Evolutionary conservation across 2,113 vertebrate genomes (phyloP).

Genomic region (Solea solea): DNA sequence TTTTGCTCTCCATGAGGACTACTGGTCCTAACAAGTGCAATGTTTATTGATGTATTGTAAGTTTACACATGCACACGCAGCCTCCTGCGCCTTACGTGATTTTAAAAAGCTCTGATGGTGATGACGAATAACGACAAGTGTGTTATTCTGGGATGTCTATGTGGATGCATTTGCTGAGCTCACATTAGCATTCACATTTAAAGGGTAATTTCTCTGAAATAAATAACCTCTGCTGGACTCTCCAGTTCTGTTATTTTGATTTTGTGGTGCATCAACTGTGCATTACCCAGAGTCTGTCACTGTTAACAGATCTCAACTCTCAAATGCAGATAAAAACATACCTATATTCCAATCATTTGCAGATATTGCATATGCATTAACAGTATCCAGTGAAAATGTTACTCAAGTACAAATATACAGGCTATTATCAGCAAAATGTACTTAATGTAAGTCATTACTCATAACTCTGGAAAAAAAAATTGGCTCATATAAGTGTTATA

Average conservation of each 20-base stretch:
- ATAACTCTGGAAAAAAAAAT: not conserved
- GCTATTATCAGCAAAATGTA: not conserved
- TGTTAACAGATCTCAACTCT: too few relatives aligned
- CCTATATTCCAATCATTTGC: too few relatives aligned
- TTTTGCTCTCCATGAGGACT: too few relatives aligned
- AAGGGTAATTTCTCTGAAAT: too few relatives aligned
- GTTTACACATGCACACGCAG: not conserved
- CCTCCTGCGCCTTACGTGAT: conserved; percentile 50
- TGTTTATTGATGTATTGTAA: too few relatives aligned
- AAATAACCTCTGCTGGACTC: too few relatives aligned
- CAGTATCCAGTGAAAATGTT: not conserved
- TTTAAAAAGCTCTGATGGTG: conserved; percentile 36
- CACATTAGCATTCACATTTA: not conserved
- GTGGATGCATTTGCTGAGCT: not conserved
- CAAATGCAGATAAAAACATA: not conserved
- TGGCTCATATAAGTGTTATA: not conserved
- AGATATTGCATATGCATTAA: not conserved
- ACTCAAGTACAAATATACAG: not conserved
- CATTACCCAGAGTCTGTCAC: too few relatives aligned
- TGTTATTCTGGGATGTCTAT: conserved; percentile 1
- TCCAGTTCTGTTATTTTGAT: too few relatives aligned
- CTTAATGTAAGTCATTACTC: not conserved
- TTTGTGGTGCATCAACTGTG: too few relatives aligned
- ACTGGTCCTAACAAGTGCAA: too few relatives aligned
- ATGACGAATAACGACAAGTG: not conserved